A percentile compares a stretch with the other conserved stretches of the same genome.
Evolutionary conservation across 2,888 invertebrate genomes (phyloP).

Genomic region (Emmelina monodactyla): DNA sequence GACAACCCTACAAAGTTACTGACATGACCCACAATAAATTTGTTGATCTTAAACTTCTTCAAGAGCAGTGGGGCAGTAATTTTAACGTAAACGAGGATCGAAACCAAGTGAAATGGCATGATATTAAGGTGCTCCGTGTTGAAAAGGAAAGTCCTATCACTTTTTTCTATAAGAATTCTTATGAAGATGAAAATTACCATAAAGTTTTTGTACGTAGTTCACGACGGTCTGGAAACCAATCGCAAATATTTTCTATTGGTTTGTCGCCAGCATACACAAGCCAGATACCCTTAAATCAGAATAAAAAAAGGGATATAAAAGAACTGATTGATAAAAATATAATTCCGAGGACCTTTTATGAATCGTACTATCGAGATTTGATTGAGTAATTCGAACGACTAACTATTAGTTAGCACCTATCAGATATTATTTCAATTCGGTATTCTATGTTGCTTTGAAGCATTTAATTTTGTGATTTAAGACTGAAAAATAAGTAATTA

Average conservation of each 20-base stretch:
- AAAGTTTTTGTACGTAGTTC: constrained; percentile 6
- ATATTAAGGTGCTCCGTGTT: constrained; percentile 15
- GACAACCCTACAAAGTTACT: constrained; percentile 15
- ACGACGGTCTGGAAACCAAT: constrained; percentile 7
- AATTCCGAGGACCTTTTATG: not conserved
- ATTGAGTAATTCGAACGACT: too few species aligned
- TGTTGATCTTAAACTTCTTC: constrained; percentile 15
- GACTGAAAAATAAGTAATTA: too few species aligned
- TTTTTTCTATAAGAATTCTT: constrained; percentile 5
- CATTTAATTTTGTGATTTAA: too few species aligned
- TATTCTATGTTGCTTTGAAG: too few species aligned
- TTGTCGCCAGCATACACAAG: constrained; percentile 2
- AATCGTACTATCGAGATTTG: constrained; percentile 3
- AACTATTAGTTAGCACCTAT: too few species aligned
- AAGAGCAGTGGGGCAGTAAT: constrained; percentile 16
- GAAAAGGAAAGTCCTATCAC: constrained; percentile 12
- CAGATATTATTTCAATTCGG: too few species aligned
- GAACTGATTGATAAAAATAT: not conserved
- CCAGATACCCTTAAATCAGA: not conserved
- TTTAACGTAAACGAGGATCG: constrained; percentile 16
- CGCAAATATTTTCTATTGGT: constrained; percentile 7
- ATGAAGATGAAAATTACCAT: constrained; percentile 2
- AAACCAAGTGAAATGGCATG: constrained; percentile 16
- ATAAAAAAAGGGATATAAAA: not conserved
- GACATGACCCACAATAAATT: constrained; percentile 19